phyloP scores from a whole-genome alignment of 1,140 invertebrate species.

The Ruditapes philippinarum region DNA sequence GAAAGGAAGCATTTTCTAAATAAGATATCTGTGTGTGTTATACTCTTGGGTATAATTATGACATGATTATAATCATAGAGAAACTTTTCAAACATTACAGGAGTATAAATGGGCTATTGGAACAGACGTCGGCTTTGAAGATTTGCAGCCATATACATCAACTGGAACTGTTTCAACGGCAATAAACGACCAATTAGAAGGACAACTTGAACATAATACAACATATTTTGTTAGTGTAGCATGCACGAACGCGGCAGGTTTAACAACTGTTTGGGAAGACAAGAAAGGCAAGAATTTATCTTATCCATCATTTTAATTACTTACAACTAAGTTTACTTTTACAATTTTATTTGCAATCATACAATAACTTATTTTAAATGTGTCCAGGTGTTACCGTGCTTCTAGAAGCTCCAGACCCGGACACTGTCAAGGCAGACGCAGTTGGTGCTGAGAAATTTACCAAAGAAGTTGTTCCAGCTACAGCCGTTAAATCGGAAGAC shows the following conservation, averaged over 20 bases:
- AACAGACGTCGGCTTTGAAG: slow-evolving; percentile 54
- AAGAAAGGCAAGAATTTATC: slow-evolving; percentile 39
- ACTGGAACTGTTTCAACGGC: slow-evolving; percentile 53
- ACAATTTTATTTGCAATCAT: too few relatives aligned
- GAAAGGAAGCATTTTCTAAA: too few relatives aligned
- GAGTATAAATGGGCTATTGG: slow-evolving; percentile 74
- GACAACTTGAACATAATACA: slow-evolving; percentile 53
- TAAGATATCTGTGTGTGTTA: too few relatives aligned
- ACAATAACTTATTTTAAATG: not conserved
- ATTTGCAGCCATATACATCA: slow-evolving; percentile 66
- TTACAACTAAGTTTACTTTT: too few relatives aligned
- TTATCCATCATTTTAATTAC: too few relatives aligned
- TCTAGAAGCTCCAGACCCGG: slow-evolving; percentile 10
- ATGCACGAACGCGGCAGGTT: slow-evolving; percentile 67
- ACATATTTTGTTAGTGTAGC: slow-evolving; percentile 68
- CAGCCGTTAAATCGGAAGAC: slow-evolving; percentile 34
- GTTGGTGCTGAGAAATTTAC: slow-evolving; percentile 30
- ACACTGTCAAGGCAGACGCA: slow-evolving; percentile 11
- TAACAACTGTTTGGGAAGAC: slow-evolving; percentile 47
- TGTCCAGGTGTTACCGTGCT: slow-evolving; percentile 49
- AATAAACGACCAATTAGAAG: slow-evolving; percentile 59
- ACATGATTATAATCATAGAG: too few relatives aligned
- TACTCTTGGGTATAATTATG: too few relatives aligned
- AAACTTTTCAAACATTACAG: too few relatives aligned
- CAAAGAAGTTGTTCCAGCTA: slow-evolving; percentile 33